These are phyloP conservation scores for Pyrrhia umbra DNA, from an alignment of 2,888 invertebrate species.

Conservation along the genomic window DNA sequence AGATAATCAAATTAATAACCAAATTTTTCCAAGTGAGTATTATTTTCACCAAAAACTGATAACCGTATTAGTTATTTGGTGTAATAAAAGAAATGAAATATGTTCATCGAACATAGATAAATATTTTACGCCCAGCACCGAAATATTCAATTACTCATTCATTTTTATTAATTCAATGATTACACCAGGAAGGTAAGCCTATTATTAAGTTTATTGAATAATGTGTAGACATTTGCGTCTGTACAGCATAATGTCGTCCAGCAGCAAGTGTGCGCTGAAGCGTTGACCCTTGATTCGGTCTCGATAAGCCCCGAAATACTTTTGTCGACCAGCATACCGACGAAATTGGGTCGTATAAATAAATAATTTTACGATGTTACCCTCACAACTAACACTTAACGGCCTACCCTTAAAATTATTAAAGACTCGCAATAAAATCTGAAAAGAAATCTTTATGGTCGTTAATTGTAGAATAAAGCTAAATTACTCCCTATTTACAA, in stretches of 20 bases:
- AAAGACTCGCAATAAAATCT: conserved; percentile 75
- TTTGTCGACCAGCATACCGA: conserved; percentile 85
- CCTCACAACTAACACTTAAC: conserved; percentile 82
- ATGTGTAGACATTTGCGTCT: conserved; percentile 7
- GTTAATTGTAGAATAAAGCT: conserved; percentile 69
- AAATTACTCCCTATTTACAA: conserved; percentile 62
- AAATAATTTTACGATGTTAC: conserved; percentile 86
- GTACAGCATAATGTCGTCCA: conserved; percentile 71
- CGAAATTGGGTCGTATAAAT: conserved; percentile 88
- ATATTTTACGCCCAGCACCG: not conserved
- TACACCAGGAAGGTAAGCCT: not conserved
- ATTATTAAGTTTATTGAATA: conserved; percentile 16
- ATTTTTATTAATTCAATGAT: not conserved
- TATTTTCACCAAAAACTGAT: no score
- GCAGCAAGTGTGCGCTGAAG: conserved; percentile 82
- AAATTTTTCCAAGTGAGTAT: no score
- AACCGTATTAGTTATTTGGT: no score
- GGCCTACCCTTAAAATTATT: conserved; percentile 79
- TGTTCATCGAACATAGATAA: not conserved
- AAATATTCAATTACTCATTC: not conserved
- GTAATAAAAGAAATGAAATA: not conserved
- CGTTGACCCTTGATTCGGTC: conserved; percentile 87
- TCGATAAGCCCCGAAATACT: conserved; percentile 87
- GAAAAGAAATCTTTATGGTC: conserved; percentile 71
- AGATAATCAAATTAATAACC: no score